phyloP scores from a whole-genome alignment of 2,888 invertebrate species.

The Cheilosia variabilis region DNA sequence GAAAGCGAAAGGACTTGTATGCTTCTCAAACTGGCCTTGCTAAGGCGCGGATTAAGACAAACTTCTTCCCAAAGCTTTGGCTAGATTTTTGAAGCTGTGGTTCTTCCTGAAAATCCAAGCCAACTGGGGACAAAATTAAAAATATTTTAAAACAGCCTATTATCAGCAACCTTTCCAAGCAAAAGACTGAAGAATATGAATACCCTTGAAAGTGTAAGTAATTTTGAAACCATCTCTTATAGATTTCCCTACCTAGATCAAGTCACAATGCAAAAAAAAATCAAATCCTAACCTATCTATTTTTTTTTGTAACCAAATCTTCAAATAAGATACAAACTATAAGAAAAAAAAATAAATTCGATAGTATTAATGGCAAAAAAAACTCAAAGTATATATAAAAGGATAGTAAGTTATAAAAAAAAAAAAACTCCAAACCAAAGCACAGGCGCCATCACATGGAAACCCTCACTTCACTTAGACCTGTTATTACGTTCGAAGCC shows the following conservation, averaged over 20 bases:
- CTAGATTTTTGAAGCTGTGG: too few relatives aligned
- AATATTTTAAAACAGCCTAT: too few relatives aligned
- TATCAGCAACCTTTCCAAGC: too few relatives aligned
- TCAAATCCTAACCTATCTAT: conserved; percentile 30
- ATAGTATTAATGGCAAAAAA: conserved; percentile 48
- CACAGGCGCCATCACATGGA: conserved; percentile 28
- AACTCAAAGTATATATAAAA: conserved; percentile 44
- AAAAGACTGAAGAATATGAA: neutral
- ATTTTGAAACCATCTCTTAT: neutral
- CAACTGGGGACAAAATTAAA: too few relatives aligned
- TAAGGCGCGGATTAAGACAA: too few relatives aligned
- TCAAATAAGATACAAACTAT: conserved; percentile 12
- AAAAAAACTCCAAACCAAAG: conserved; percentile 70
- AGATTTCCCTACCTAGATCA: conserved; percentile 20
- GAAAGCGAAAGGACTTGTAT: too few relatives aligned
- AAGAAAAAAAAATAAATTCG: conserved; percentile 35
- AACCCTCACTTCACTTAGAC: conserved; percentile 27
- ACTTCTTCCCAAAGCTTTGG: too few relatives aligned
- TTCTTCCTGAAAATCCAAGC: too few relatives aligned
- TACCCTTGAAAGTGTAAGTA: neutral
- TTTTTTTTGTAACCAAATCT: neutral
- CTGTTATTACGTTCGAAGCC: conserved; percentile 69
- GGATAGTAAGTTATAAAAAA: conserved; percentile 11
- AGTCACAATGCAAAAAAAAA: conserved; percentile 40
- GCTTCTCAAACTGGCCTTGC: too few relatives aligned